phyloP scores from a whole-genome alignment of 1,140 invertebrate genomes.

The Zaprionus taronus region DNA sequence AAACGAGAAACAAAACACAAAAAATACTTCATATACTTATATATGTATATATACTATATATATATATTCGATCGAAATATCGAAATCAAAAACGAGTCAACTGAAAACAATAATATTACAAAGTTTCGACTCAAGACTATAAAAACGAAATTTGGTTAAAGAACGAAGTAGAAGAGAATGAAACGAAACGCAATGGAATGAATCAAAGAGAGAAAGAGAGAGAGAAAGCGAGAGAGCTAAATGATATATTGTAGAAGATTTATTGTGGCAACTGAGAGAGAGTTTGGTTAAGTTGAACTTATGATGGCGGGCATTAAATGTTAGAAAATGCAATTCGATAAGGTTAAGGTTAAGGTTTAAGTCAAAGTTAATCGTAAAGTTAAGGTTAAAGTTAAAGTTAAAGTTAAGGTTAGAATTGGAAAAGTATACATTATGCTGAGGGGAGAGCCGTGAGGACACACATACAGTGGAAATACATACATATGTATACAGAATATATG shows the following conservation, averaged over 20 bases:
- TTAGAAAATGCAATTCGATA: conserved; percentile 39
- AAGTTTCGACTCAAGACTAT: not conserved
- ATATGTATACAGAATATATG: conserved; percentile 15
- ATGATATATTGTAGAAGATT: conserved; percentile 19
- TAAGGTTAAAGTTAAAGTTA: conserved; percentile 13
- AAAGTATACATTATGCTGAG: conserved; percentile 9
- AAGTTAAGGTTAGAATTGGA: conserved; percentile 31
- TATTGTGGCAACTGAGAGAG: conserved; percentile 20
- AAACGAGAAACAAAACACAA: conserved; percentile 24
- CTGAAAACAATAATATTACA: not conserved
- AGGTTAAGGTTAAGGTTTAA: not conserved
- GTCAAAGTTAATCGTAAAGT: not conserved
- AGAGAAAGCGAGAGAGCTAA: conserved; percentile 8
- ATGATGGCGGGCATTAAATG: conserved; percentile 42
- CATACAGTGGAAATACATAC: conserved; percentile 41
- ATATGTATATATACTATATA: conserved; percentile 27
- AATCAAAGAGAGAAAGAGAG: not conserved
- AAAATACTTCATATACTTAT: conserved; percentile 13
- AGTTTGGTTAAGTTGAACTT: conserved; percentile 32
- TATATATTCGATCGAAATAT: conserved; percentile 1
- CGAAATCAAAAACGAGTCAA: conserved; percentile 6
- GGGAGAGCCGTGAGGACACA: conserved; percentile 36
- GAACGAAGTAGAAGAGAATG: not conserved
- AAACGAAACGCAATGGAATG: not conserved
- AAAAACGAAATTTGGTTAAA: not conserved